Percentiles rank a stretch among this genome's conserved stretches.
Conservation (phyloP, 2,113 vertebrate species). For the human (Homo sapiens) region GRCh38 chr7:133641001-133641500, state of each 20-base stretch:
- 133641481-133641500: not conserved
- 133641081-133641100: not conserved
- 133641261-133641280: not conserved
- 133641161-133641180: fast-evolving
- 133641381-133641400: not conserved
- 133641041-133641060: not conserved
- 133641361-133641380: slow-evolving; percentile 16
- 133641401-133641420: not conserved
- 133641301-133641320: not conserved
- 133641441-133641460: too few species aligned
- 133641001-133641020: not conserved
- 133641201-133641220: not conserved
- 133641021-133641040: not conserved
- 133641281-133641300: not conserved
- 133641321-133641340: not conserved
- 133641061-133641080: not conserved
- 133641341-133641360: not conserved
- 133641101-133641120: not conserved
- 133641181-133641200: not conserved
- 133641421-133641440: not conserved
- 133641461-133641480: not conserved
- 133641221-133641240: not conserved
- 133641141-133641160: not conserved
- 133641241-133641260: not conserved
- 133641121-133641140: not conserved